Evolutionary conservation across 2,797 vertebrate genomes (phyloP).

Genomic region (Bovichtus variegatus): DNA sequence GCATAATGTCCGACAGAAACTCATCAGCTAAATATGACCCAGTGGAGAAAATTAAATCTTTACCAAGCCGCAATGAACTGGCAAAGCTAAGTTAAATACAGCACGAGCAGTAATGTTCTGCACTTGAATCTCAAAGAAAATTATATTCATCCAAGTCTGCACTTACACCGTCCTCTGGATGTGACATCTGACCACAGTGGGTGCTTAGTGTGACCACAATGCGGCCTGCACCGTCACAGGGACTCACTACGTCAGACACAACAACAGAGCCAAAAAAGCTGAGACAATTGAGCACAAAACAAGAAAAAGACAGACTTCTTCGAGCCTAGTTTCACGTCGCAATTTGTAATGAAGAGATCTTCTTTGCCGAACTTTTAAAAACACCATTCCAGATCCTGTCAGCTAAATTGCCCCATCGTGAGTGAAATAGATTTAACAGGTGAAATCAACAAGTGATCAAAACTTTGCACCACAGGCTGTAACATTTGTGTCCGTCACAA

Average conservation of each 20-base stretch:
- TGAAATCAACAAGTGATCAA: constrained; percentile 19
- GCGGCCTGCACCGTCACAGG: constrained; percentile 25
- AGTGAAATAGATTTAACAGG: constrained; percentile 4
- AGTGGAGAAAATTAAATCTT: constrained; percentile 25
- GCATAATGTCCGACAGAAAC: constrained; percentile 41
- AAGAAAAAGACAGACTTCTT: neutral
- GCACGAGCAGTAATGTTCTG: neutral
- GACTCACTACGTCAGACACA: constrained; percentile 19
- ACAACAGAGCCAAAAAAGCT: constrained; percentile 15
- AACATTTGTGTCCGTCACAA: constrained; percentile 18
- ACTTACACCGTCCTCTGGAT: constrained; percentile 6
- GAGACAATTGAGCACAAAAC: neutral
- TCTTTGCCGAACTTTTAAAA: neutral
- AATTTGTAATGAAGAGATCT: neutral
- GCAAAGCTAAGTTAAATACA: constrained; percentile 23
- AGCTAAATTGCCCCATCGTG: neutral
- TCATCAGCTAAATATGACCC: constrained; percentile 45
- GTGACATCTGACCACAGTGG: constrained; percentile 25
- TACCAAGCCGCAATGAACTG: constrained; percentile 19
- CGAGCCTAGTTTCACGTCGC: neutral
- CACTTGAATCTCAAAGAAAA: neutral
- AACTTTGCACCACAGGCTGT: neutral
- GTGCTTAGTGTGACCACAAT: constrained; percentile 41
- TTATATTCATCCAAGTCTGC: neutral
- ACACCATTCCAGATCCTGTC: neutral